These are phyloP conservation scores for Bufotes viridis DNA, from an alignment of 2,797 vertebrate species.

Conservation along the genomic window DNA sequence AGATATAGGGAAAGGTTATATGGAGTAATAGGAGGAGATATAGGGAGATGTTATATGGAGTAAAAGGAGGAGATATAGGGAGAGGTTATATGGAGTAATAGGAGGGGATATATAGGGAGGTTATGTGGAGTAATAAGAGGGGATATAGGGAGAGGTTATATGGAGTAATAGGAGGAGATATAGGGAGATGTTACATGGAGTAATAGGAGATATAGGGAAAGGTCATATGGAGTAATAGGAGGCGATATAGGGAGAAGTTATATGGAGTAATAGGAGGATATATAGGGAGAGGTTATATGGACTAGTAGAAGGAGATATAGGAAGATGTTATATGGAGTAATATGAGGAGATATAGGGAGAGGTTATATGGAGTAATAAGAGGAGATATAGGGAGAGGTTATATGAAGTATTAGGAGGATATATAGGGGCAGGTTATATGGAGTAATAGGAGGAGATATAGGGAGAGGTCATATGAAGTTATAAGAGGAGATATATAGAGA, in stretches of 20 bases:
- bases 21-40: no score
- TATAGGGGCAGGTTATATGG: background rate
- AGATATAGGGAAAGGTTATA: no score
- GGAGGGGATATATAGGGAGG: no score
- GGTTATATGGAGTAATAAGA: no score
- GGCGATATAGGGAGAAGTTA: background rate
- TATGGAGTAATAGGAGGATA: background rate
- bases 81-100: no score
- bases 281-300: conserved; percentile 2
- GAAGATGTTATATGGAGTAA: background rate
- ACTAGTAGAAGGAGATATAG: background rate
- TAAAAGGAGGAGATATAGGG: no score
- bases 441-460: background rate
- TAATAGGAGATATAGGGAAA: background rate
- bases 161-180: background rate
- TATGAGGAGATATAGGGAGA: background rate
- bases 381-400: no score
- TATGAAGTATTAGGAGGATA: background rate
- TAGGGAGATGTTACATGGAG: background rate
- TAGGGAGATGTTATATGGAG: no score
- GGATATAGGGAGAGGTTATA: no score
- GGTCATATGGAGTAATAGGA: conserved; percentile 3
- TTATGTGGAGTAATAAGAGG: no score
- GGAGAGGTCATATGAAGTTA: background rate
- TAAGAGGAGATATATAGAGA: background rate